A percentile compares a stretch with the other conserved stretches of the same genome.
Evolutionary conservation across 2,797 vertebrate species (phyloP).

Genomic region (Mycteria americana): DNA sequence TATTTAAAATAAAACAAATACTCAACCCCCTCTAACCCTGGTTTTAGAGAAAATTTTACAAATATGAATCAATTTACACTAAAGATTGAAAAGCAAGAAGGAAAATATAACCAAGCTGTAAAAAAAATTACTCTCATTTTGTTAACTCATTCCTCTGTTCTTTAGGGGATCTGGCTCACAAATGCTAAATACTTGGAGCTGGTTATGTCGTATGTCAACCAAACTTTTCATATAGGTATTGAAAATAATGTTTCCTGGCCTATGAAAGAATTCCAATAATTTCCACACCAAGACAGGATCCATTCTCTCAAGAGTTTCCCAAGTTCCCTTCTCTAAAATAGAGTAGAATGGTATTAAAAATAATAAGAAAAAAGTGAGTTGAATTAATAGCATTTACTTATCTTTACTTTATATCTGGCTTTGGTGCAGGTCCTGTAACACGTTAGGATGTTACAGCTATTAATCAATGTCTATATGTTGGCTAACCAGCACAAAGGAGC

Average conservation of each 20-base stretch:
- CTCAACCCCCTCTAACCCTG: not conserved
- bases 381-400: not conserved
- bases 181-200: not conserved
- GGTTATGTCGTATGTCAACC: not conserved
- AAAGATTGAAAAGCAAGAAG: not conserved
- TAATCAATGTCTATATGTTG: not conserved
- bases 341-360: not conserved
- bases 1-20: not conserved
- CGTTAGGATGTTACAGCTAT: not conserved
- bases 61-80: not conserved
- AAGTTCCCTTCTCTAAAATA: not conserved
- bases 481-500: not conserved
- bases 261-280: not conserved
- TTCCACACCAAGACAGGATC: not conserved
- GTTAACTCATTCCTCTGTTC: not conserved
- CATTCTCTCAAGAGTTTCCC: not conserved
- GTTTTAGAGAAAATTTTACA: not conserved
- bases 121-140: not conserved
- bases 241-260: not conserved
- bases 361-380: not conserved
- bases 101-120: not conserved
- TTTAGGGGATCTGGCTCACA: not conserved
- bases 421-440: not conserved
- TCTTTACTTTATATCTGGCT: not conserved
- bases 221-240: not conserved